Conservation (phyloP, 2,113 vertebrate genomes). For the Myodes glareolus region DNA sequence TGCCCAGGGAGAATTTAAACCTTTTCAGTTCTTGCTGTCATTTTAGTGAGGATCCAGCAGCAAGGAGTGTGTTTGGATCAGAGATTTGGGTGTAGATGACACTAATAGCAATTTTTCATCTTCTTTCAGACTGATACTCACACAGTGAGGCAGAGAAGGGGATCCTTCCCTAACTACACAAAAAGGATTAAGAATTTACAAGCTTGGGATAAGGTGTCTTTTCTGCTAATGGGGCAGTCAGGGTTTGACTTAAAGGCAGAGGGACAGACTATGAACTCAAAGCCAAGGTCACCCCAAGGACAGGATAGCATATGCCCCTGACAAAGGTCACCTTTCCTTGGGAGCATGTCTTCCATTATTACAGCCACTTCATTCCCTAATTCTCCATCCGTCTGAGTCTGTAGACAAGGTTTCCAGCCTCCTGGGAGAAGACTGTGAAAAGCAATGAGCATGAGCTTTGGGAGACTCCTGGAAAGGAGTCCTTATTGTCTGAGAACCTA, state of each 20-base stretch:
- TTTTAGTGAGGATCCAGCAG: neutral
- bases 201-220: neutral
- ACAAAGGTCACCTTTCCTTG: neutral
- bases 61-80: neutral
- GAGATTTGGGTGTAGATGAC: neutral
- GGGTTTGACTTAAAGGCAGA: neutral
- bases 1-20: neutral
- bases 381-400: neutral
- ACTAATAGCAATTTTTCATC: neutral
- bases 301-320: neutral
- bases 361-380: neutral
- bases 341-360: neutral
- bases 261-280: neutral
- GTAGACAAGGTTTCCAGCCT: neutral
- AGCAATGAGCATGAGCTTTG: accelerated
- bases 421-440: neutral
- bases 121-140: neutral
- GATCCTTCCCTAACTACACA: neutral
- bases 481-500: neutral
- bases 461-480: neutral
- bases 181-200: neutral
- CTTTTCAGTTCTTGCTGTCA: neutral
- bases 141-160: neutral
- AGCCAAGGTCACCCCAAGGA: neutral
- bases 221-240: neutral